phyloP scores from a whole-genome alignment of 92 coral and sea anemone genomes.

The Phenganax marumi region DNA sequence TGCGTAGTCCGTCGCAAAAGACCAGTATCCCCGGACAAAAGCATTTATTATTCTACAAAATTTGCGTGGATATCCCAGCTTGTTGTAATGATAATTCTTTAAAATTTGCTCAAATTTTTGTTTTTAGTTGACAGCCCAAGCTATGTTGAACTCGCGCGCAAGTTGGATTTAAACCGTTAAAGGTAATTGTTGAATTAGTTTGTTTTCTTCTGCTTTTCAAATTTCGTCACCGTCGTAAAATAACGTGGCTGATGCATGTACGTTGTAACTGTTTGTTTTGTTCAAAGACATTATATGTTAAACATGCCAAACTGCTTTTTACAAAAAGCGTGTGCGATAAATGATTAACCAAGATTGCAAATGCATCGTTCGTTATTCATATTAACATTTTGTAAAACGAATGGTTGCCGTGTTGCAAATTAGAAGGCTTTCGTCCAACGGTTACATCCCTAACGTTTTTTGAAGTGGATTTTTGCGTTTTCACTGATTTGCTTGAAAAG shows the following conservation, averaged over 20 bases:
- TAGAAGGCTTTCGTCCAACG: background rate
- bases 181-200: background rate
- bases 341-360: background rate
- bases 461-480: background rate
- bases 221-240: constrained; percentile 13
- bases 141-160: background rate
- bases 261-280: background rate
- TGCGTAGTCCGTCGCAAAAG: constrained; percentile 1
- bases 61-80: background rate
- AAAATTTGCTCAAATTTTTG: background rate
- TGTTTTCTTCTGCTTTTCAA: background rate
- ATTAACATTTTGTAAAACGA: background rate
- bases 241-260: background rate
- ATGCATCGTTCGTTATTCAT: background rate
- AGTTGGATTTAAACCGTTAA: background rate
- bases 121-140: background rate
- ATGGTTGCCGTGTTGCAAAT: background rate
- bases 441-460: background rate
- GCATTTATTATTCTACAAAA: constrained; percentile 36
- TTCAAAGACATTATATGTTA: background rate
- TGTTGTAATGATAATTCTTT: background rate
- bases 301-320: background rate
- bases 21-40: constrained; percentile 38
- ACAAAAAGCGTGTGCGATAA: no score
- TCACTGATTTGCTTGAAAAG: background rate